A percentile compares a stretch with the other conserved stretches of the same genome.
These are phyloP conservation scores for Drosophila bifasciata DNA, from an alignment of 1,140 invertebrate species.

Conservation along the genomic window DNA sequence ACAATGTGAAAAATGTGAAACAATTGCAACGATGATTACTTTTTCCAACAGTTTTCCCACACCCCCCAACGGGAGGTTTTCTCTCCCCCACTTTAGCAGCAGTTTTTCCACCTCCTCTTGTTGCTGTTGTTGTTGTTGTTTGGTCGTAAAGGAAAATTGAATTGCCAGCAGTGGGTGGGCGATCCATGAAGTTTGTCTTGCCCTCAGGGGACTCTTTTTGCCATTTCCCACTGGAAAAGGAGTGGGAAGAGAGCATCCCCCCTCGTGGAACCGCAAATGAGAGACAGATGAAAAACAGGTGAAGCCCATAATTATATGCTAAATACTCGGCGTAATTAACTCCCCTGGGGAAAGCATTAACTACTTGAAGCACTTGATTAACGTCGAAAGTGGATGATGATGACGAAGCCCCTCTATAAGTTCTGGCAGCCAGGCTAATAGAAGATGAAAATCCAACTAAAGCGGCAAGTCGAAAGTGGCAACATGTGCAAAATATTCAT, in stretches of 20 bases:
- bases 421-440: neutral
- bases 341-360: conserved; percentile 49
- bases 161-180: conserved; percentile 63
- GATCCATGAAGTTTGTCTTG: conserved; percentile 33
- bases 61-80: no score
- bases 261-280: neutral
- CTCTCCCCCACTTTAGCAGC: no score
- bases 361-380: conserved; percentile 59
- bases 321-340: conserved; percentile 73
- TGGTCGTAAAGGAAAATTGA: conserved; percentile 76
- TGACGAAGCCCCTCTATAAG: conserved; percentile 27
- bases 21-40: conserved; percentile 82
- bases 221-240: neutral
- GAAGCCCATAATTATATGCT: conserved; percentile 77
- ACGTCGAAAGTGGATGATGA: conserved; percentile 1
- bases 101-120: conserved; percentile 24
- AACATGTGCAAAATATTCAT: conserved; percentile 64
- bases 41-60: conserved; percentile 57
- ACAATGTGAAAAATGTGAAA: conserved; percentile 76
- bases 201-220: conserved; percentile 28
- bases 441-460: conserved; percentile 17
- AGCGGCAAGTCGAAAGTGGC: conserved; percentile 31
- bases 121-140: conserved; percentile 41
- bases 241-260: neutral
- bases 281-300: conserved; percentile 40